These are phyloP conservation scores for Ophiothrix spiculata DNA, from an alignment of 35 echinoderm and acorn worm species.

Conservation along the genomic window DNA sequence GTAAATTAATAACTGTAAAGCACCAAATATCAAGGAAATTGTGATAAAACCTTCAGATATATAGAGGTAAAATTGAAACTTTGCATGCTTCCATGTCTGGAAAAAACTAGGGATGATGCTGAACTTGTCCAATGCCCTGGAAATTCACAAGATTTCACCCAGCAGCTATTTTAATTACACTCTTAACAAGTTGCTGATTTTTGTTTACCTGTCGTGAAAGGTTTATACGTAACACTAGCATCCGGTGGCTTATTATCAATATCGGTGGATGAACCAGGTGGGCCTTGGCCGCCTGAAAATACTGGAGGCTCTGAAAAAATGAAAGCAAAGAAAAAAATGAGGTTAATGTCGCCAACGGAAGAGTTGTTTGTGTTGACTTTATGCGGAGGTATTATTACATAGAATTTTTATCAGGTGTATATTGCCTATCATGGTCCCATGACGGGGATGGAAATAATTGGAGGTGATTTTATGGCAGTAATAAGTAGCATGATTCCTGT, in stretches of 20 bases:
- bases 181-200: background rate
- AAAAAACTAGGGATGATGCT: background rate
- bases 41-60: background rate
- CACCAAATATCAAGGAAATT: background rate
- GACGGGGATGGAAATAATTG: too few species aligned
- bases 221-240: background rate
- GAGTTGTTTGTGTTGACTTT: too few species aligned
- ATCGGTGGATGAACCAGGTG: background rate
- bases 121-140: background rate
- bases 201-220: background rate
- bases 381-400: too few species aligned
- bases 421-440: too few species aligned
- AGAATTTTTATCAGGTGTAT: too few species aligned
- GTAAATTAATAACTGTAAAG: too few species aligned
- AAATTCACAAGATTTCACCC: background rate
- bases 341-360: too few species aligned
- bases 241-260: background rate
- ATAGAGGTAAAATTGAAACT: background rate
- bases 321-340: too few species aligned
- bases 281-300: background rate
- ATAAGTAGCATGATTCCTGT: too few species aligned
- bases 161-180: background rate
- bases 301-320: background rate
- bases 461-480: too few species aligned
- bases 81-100: background rate